Evolutionary conservation across 2,113 vertebrate species (phyloP), one percentile per base, ranked within the genome.

Genomic region (Vulpes vulpes): DNA sequence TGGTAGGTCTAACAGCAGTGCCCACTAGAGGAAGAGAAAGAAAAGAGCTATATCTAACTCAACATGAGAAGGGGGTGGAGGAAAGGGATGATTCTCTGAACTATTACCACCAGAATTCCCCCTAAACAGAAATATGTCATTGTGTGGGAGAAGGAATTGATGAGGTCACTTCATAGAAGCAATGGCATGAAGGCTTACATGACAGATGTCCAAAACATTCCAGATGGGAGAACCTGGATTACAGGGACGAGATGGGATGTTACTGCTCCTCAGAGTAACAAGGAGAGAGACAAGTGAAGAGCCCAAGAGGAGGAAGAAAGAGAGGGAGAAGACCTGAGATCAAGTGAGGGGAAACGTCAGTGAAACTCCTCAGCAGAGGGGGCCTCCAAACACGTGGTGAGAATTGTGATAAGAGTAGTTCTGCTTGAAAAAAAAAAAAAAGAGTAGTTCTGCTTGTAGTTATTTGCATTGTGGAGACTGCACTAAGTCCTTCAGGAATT

Each of bases 1-100:
- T 78, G 32, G 6, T 78, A 71, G 57, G 30, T 73, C 53, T 57
- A 84, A 91, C 57, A 80, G 53, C 27, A 71, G 55, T 76, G 57
- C 35, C 82, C 60, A 82, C 59, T 81, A 80, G 32, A 95, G 62
- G 90, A 93, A 93, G 17, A 85, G 35, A 90, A 93, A 71, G n/a
- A 78, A 71, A 79, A 82, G 11, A 85, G 23, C 20, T 64, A 23
- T 92, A 55, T 94, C 62, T 79, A 71, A 92, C 25, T 73, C 65
- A 16, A 16, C 11, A 30, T n/a, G 23, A 62, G 60, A 82, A 76
- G 20, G 5, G 27, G 15, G 30, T 65, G 55, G 30, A 22, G 32
- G 20, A 69, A 64, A 53, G 32, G 7, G 19, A 55, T 57, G 49
- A 51, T 60, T 82, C 38, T 55, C 67, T 85, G n/a, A 85, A 59